Base-by-base conservation (phyloP, 2,113 vertebrate species). In the Ceyx margarethae region DNA sequence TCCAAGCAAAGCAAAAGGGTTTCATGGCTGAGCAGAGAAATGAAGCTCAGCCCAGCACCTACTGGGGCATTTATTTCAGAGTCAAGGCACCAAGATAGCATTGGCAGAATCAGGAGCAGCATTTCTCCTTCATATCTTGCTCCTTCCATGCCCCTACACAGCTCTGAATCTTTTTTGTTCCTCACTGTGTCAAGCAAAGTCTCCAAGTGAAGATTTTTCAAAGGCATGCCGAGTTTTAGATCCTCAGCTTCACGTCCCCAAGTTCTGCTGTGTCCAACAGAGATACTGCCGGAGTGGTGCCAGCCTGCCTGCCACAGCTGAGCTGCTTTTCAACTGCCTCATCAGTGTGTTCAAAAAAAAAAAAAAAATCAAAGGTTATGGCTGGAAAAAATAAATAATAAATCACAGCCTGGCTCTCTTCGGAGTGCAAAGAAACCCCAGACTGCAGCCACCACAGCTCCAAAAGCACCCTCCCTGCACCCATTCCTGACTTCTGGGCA, bases 151-250 rank as follows among this genome's bases (percentile, higher is more conserved):
- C 31, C 78, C 81, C 72, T n/a, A 29, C 11, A 1, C 51, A 77
- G 56, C 67, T 67, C 92, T 37, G 13, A 46, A 46, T 5, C 67
- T 43, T 90, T 95, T 79, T 81, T 84, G 65, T 68, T 75, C 76
- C 75, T 77, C 29, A 0, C 37, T 69, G 0, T 56, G 91, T 82
- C 90, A 69, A 65, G 81, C 74, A 18, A 76, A 87, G 64, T 82
- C 84, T 40, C 62, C 21, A 56, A 92, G 78, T 28, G 78, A 92
- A 82, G 87, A 53, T 91, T 89, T 89, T 95, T 96, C 96, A 96
- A 96, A 96, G 81, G 74, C 56, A 50, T 0, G 0, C 33, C 0
- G 4, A 28, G 64, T 92, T 89, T 96, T 3, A 93, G 84, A 95
- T 94, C 87, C 78, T 82, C 51, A 8, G 67, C 71, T 56, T 37